phyloP scores from a whole-genome alignment of 2,797 vertebrate genomes.

The Hippocampus kuda region DNA sequence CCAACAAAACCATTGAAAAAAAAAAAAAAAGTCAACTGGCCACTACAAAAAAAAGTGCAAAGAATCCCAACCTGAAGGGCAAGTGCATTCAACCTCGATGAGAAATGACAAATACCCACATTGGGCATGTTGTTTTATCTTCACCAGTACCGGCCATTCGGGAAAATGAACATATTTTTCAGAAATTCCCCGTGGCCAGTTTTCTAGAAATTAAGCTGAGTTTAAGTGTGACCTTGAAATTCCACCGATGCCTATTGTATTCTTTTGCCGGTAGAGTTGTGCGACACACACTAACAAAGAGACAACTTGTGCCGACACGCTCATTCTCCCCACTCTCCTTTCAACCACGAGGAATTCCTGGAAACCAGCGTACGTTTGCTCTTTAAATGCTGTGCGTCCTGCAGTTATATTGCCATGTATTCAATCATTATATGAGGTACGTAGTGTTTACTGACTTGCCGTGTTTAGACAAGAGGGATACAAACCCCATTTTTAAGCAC shows the following conservation, averaged over 20 bases:
- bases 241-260: background rate
- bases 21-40: too few relatives aligned
- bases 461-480: constrained; percentile 4
- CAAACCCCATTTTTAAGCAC: background rate
- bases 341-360: constrained; percentile 3
- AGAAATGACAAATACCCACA: too few relatives aligned
- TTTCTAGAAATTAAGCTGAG: background rate
- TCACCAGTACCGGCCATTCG: too few relatives aligned
- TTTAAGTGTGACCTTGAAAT: background rate
- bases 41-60: too few relatives aligned
- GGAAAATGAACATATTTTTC: too few relatives aligned
- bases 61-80: too few relatives aligned
- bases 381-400: background rate
- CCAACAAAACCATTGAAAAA: too few relatives aligned
- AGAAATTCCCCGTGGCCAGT: too few relatives aligned
- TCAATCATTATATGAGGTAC: background rate
- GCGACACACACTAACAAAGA: background rate
- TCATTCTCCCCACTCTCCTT: background rate
- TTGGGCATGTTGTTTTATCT: too few relatives aligned
- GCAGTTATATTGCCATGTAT: background rate
- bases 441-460: background rate
- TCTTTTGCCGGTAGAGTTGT: background rate
- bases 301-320: background rate
- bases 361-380: background rate
- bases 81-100: too few relatives aligned